These are phyloP conservation scores for Orcinus orca DNA, from an alignment of 2,113 vertebrate species.

Conservation along the genomic window DNA sequence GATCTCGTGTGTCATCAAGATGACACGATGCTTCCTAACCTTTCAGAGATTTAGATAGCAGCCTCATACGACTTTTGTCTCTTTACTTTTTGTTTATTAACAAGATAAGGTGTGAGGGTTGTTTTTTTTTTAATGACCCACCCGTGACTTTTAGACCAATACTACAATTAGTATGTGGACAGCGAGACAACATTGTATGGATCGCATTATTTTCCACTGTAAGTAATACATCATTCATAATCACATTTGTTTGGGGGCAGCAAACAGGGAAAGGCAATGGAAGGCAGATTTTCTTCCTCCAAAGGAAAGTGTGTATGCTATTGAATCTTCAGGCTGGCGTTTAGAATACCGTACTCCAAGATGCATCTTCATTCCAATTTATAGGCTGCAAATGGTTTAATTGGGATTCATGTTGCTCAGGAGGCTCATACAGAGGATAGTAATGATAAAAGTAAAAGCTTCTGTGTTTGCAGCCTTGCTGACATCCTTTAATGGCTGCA, in stretches of 20 bases:
- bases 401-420: conserved; percentile 83
- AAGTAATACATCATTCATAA: conserved; percentile 54
- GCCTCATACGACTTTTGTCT: conserved; percentile 15
- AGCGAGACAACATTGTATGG: conserved; percentile 38
- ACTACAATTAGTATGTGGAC: conserved; percentile 6
- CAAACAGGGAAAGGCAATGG: conserved; percentile 18
- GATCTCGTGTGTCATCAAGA: conserved; percentile 53
- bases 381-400: conserved; percentile 79
- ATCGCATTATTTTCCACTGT: conserved; percentile 48
- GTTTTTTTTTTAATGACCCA: conserved; percentile 7
- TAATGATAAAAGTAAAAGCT: conserved; percentile 77
- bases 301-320: conserved; percentile 38
- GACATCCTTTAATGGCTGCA: conserved; percentile 62
- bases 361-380: conserved; percentile 77
- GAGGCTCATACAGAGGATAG: conserved; percentile 75
- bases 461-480: conserved; percentile 72
- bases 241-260: conserved; percentile 53
- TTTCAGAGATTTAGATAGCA: conserved; percentile 37
- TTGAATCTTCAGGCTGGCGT: conserved; percentile 57
- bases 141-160: conserved; percentile 54
- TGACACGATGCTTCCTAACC: conserved; percentile 49
- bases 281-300: conserved; percentile 22
- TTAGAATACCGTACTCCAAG: conserved; percentile 63
- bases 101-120: conserved; percentile 20
- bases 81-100: conserved; percentile 45